These are phyloP conservation scores for Oncorhynchus clarkii DNA, from an alignment of 2,113 vertebrate genomes.

Conservation along the genomic window DNA sequence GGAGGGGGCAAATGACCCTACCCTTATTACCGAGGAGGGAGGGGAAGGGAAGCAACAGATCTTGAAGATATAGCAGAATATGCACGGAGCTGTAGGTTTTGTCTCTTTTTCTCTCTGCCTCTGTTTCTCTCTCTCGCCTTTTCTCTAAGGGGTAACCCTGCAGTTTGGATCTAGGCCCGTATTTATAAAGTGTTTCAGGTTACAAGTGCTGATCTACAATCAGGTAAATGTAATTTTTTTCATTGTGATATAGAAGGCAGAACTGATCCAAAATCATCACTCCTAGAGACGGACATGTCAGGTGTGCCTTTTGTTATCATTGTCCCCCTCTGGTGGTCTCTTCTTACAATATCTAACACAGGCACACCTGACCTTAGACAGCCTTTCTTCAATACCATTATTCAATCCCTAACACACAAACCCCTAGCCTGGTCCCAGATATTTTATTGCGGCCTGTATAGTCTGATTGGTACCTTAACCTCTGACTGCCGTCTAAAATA, in stretches of 20 bases:
- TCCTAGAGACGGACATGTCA: neutral
- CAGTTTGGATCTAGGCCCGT: no score
- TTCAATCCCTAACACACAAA: no score
- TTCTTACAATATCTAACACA: neutral
- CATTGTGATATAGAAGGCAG: neutral
- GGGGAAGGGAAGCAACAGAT: neutral
- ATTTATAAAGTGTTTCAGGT: no score
- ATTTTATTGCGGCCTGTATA: conserved; percentile 65
- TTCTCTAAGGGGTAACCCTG: no score
- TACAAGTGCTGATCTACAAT: neutral
- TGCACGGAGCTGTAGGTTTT: neutral
- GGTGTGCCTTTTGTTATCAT: conserved; percentile 4
- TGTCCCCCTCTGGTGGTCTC: conserved; percentile 60
- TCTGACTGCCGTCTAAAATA: conserved; percentile 94
- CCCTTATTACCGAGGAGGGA: conserved; percentile 31
- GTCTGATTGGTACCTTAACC: conserved; percentile 93
- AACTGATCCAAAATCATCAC: neutral
- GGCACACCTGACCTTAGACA: neutral
- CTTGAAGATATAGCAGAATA: neutral
- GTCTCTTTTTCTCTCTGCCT: neutral
- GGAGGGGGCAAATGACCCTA: conserved; percentile 2
- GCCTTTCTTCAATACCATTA: no score
- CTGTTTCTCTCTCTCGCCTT: neutral
- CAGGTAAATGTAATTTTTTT: neutral
- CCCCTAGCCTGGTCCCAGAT: neutral